Evolutionary conservation across 2,888 invertebrate genomes (phyloP).

Genomic region (Drosophila algonquin): DNA sequence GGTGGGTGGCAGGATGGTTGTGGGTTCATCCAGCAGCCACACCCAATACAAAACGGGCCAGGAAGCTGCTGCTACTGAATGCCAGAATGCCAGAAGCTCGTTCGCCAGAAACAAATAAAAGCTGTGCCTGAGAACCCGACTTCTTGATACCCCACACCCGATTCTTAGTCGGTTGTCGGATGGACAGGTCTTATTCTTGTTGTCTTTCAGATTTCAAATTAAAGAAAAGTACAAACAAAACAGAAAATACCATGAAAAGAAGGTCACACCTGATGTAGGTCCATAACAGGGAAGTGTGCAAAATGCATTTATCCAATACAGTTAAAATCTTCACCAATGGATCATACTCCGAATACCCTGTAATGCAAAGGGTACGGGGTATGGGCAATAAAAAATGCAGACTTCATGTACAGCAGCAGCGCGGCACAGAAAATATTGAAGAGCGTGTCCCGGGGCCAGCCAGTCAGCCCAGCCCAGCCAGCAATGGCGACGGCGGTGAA

Average conservation of each 20-base stretch:
- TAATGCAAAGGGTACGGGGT: neutral
- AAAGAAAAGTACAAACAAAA: too few species aligned
- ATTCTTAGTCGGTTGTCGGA: too few species aligned
- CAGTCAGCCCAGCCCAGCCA: conserved; percentile 15
- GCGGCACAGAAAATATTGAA: conserved; percentile 69
- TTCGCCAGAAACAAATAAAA: neutral
- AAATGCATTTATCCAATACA: too few species aligned
- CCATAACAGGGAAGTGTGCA: too few species aligned
- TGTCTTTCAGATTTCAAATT: too few species aligned
- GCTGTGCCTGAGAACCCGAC: neutral
- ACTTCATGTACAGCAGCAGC: conserved; percentile 62
- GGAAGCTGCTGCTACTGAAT: conserved; percentile 56
- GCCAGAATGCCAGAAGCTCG: conserved; percentile 55
- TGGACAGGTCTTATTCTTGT: too few species aligned
- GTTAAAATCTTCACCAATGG: too few species aligned
- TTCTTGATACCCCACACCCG: neutral
- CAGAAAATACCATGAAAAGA: too few species aligned
- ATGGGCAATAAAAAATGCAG: conserved; percentile 60
- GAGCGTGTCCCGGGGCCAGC: conserved; percentile 53
- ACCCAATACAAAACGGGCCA: conserved; percentile 66
- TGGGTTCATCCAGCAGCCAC: conserved; percentile 54
- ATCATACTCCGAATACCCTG: conserved; percentile 4
- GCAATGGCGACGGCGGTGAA: conserved; percentile 32
- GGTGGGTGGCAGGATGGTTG: conserved; percentile 19
- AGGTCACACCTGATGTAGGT: too few species aligned